Conservation (phyloP, 2,888 invertebrate genomes). For the Coecobrya sp. region DNA sequence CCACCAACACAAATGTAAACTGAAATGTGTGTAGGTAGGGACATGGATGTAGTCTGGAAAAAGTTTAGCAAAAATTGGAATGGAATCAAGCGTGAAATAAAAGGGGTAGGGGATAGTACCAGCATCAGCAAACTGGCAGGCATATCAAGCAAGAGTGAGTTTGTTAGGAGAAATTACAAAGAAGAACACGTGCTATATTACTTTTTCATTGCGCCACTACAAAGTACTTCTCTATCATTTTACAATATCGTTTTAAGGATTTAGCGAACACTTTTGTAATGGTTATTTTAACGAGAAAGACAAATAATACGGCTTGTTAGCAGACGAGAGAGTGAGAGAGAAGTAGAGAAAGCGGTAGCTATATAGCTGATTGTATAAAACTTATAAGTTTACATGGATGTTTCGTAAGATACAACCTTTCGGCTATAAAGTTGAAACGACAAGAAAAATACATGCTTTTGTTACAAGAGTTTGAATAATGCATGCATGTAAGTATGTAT, state of each 20-base stretch:
- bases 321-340: background rate
- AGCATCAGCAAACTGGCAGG: background rate
- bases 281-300: background rate
- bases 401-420: background rate
- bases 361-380: background rate
- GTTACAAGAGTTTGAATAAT: background rate
- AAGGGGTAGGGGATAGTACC: background rate
- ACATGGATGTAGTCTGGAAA: background rate
- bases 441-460: background rate
- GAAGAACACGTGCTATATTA: background rate
- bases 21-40: background rate
- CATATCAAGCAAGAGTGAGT: background rate
- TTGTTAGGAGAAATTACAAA: background rate
- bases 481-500: background rate
- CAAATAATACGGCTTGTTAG: slow-evolving; percentile 32
- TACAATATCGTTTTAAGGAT: background rate
- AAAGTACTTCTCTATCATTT: background rate
- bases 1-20: background rate
- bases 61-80: slow-evolving; percentile 29
- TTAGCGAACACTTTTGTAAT: background rate
- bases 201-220: background rate
- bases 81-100: slow-evolving; percentile 32
- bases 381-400: background rate
- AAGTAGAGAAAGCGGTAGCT: background rate
- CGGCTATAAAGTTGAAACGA: background rate